Conservation (phyloP, 1,140 invertebrate species). For the Planococcus citri region DNA sequence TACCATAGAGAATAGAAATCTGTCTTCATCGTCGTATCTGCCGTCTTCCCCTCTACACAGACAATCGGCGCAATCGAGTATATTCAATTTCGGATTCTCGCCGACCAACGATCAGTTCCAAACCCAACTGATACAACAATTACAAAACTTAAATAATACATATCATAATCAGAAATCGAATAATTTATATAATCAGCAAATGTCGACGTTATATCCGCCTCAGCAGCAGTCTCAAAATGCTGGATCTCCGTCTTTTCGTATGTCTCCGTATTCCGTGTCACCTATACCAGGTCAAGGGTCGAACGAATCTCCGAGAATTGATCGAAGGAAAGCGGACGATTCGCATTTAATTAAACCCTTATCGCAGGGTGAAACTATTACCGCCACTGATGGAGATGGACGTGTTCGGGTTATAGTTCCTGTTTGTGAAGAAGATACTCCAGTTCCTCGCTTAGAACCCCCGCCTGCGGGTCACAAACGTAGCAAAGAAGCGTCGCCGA, state of each 20-base stretch:
- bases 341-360: slow-evolving; percentile 39
- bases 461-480: slow-evolving; percentile 31
- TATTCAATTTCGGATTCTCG: slow-evolving; percentile 26
- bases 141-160: slow-evolving; percentile 39
- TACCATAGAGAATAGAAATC: slow-evolving; percentile 12
- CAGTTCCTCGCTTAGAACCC: slow-evolving; percentile 33
- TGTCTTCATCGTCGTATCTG: neutral
- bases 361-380: slow-evolving; percentile 46
- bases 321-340: slow-evolving; percentile 31
- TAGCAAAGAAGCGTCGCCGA: slow-evolving; percentile 20
- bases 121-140: slow-evolving; percentile 42
- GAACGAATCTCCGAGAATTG: slow-evolving; percentile 22
- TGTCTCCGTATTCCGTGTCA: slow-evolving; percentile 35
- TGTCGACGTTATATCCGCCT: slow-evolving; percentile 24
- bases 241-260: slow-evolving; percentile 10
- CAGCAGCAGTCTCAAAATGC: slow-evolving; percentile 32
- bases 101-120: slow-evolving; percentile 38
- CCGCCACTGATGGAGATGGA: slow-evolving; percentile 43
- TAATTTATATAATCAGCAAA: slow-evolving; percentile 22
- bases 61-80: slow-evolving; percentile 21
- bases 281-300: slow-evolving; percentile 29
- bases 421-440: slow-evolving; percentile 32
- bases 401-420: slow-evolving; percentile 40
- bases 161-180: neutral
- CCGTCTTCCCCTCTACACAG: slow-evolving; percentile 26